Evolutionary conservation across 2,797 vertebrate genomes (phyloP).

Genomic region (Acipenser ruthenus): DNA sequence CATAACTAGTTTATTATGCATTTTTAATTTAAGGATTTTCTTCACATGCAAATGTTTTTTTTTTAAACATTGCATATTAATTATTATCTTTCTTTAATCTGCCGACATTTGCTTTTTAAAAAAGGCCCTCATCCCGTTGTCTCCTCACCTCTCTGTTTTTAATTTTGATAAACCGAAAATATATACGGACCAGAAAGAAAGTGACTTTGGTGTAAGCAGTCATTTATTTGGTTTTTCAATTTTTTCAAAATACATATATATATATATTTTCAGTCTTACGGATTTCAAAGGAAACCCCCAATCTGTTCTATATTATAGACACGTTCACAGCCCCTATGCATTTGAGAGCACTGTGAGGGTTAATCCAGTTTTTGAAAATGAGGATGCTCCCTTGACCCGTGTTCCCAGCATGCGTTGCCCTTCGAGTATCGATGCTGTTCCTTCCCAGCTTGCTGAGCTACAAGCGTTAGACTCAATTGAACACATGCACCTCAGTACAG

Average conservation of each 20-base stretch:
- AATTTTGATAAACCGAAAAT: conserved; percentile 72
- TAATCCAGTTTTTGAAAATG: conserved; percentile 71
- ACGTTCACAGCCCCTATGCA: conserved; percentile 53
- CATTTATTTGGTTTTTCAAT: conserved; percentile 14
- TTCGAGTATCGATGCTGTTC: conserved; percentile 50
- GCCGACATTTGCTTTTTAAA: background rate
- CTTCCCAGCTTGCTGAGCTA: conserved; percentile 51
- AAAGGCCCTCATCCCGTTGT: conserved; percentile 4
- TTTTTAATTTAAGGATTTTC: background rate
- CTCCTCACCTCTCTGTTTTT: conserved; percentile 31
- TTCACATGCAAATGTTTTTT: background rate
- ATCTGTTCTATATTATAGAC: conserved; percentile 62
- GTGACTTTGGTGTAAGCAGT: conserved; percentile 66
- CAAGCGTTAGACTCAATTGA: conserved; percentile 54
- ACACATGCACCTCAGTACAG: conserved; percentile 55
- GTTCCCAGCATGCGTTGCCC: conserved; percentile 52
- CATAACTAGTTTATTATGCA: background rate
- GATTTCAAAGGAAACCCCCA: conserved; percentile 28
- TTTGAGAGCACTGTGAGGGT: conserved; percentile 65
- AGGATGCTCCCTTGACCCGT: conserved; percentile 53
- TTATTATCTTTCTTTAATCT: background rate
- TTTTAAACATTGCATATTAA: background rate
- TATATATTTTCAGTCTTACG: conserved; percentile 13
- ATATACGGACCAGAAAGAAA: conserved; percentile 53
- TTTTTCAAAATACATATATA: conserved; percentile 17